Conservation (phyloP, 35 echinoderm and acorn worm species). For the Stichopus chloronotus region DNA sequence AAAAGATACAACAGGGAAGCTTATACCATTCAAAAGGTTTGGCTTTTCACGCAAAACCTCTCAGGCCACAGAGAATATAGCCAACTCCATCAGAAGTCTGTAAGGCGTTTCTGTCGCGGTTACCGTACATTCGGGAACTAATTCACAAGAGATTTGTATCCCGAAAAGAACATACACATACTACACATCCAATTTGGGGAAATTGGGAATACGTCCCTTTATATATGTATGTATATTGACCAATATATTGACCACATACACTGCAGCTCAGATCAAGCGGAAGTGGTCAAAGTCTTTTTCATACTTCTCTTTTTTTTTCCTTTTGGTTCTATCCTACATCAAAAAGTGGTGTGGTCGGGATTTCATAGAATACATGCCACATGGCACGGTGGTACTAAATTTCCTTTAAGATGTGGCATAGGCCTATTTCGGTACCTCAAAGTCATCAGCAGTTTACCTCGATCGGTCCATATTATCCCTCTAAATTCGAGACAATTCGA, state of each 20-base stretch:
- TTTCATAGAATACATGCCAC: too few relatives aligned
- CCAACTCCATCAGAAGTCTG: not conserved
- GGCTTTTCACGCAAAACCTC: not conserved
- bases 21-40: not conserved
- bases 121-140: not conserved
- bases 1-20: constrained; percentile 7
- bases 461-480: too few relatives aligned
- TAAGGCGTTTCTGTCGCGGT: not conserved
- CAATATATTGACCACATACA: not conserved
- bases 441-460: too few relatives aligned
- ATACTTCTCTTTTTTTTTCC: too few relatives aligned
- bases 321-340: too few relatives aligned
- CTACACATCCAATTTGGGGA: not conserved
- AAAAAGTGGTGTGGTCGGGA: too few relatives aligned
- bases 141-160: not conserved
- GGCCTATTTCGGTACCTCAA: too few relatives aligned
- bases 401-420: too few relatives aligned
- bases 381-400: too few relatives aligned
- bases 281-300: not conserved
- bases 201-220: not conserved
- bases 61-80: not conserved
- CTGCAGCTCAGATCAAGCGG: not conserved
- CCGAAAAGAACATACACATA: not conserved
- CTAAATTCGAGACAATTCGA: too few relatives aligned
- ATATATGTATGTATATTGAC: not conserved